A percentile compares a stretch with the other conserved stretches of the same genome.
Evolutionary conservation across 2,113 vertebrate species (phyloP).

Genomic region (human (Homo sapiens)): DNA sequence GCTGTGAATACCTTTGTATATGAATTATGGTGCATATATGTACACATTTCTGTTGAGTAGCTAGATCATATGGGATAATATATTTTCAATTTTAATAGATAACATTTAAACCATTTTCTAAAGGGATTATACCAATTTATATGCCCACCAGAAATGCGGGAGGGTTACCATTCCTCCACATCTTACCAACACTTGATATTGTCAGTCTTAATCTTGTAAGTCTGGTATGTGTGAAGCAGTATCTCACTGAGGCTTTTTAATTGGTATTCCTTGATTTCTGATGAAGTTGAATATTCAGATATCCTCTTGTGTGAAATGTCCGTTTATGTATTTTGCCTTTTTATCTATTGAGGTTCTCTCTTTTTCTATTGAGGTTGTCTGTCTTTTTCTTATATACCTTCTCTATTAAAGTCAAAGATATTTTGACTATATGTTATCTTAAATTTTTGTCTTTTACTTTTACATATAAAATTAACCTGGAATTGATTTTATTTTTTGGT

Average conservation of each 20-base stretch:
- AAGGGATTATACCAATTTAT: background rate
- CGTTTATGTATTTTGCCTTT: background rate
- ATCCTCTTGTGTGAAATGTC: background rate
- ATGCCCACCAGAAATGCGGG: background rate
- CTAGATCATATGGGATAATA: background rate
- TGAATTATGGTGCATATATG: background rate
- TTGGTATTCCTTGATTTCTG: background rate
- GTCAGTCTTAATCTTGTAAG: background rate
- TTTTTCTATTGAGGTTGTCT: background rate
- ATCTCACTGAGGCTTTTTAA: background rate
- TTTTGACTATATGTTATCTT: background rate
- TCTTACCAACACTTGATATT: background rate
- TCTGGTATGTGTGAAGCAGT: background rate
- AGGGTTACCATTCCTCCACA: background rate
- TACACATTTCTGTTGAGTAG: background rate
- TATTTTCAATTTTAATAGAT: background rate
- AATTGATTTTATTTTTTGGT: background rate
- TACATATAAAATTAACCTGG: background rate
- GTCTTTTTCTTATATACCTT: too few species aligned
- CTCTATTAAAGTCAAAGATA: background rate
- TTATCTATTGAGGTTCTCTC: background rate
- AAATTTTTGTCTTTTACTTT: conserved; percentile 9
- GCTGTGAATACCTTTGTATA: background rate
- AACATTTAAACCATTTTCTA: conserved; percentile 10
- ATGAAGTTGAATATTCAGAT: background rate